phyloP scores from a whole-genome alignment of 2,113 vertebrate genomes.

The Phyllostomus discolor region DNA sequence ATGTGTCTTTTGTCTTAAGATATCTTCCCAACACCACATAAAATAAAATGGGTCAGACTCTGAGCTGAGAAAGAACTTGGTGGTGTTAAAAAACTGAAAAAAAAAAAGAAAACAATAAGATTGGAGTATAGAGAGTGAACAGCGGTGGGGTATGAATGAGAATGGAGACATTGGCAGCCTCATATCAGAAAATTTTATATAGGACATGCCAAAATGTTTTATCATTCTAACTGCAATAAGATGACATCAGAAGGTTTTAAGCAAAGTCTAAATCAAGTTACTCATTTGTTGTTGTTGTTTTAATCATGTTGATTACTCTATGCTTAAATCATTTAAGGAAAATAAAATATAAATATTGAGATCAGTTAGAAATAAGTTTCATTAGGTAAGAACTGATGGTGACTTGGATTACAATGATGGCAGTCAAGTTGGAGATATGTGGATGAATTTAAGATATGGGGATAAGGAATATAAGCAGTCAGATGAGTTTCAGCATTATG shows the following conservation, averaged over 20 bases:
- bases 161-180: neutral
- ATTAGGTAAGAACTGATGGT: neutral
- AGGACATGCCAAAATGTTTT: neutral
- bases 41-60: neutral
- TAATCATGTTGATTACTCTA: neutral
- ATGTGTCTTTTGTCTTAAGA: neutral
- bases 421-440: neutral
- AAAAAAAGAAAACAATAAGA: accelerated
- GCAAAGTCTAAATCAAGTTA: neutral
- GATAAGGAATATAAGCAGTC: neutral
- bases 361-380: neutral
- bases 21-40: neutral
- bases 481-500: neutral
- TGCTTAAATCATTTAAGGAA: neutral
- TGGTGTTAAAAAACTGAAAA: neutral
- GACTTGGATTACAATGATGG: neutral
- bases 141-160: neutral
- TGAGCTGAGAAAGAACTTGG: neutral
- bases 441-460: neutral
- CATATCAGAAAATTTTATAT: neutral
- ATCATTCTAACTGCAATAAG: neutral
- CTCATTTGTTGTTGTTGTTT: neutral
- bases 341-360: neutral
- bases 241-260: neutral
- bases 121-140: neutral